Evolutionary conservation across 1,140 invertebrate genomes (phyloP).

Genomic region (Sminthurides bifidus): DNA sequence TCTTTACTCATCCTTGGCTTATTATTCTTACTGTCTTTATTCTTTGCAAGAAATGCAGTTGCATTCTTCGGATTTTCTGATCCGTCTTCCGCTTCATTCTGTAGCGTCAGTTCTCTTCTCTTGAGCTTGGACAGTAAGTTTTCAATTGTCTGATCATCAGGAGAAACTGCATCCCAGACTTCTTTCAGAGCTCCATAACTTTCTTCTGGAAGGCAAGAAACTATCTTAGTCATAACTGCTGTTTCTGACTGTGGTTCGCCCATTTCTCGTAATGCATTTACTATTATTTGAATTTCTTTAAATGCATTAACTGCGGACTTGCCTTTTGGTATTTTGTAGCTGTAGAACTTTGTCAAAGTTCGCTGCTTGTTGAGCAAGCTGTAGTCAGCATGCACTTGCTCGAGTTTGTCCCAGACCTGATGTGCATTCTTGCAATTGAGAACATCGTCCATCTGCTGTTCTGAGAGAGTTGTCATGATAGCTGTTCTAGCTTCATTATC

Average conservation of each 20-base stretch:
- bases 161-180: slow-evolving; percentile 1
- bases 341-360: not conserved
- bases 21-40: too few relatives aligned
- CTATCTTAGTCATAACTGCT: not conserved
- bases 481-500: not conserved
- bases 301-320: not conserved
- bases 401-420: not conserved
- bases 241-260: not conserved
- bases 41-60: too few relatives aligned
- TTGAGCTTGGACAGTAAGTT: slow-evolving; percentile 4
- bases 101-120: slow-evolving; percentile 7
- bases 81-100: not conserved
- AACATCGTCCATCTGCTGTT: not conserved
- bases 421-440: not conserved
- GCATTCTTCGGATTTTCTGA: too few relatives aligned
- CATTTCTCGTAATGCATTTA: not conserved
- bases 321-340: not conserved
- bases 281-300: not conserved
- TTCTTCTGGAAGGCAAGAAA: slow-evolving; percentile 1
- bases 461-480: not conserved
- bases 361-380: not conserved
- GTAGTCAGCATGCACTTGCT: not conserved
- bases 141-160: not conserved
- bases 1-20: too few relatives aligned
- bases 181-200: not conserved